Conservation (phyloP, 2,113 vertebrate species). For the Phrynocephalus versicolor region DNA sequence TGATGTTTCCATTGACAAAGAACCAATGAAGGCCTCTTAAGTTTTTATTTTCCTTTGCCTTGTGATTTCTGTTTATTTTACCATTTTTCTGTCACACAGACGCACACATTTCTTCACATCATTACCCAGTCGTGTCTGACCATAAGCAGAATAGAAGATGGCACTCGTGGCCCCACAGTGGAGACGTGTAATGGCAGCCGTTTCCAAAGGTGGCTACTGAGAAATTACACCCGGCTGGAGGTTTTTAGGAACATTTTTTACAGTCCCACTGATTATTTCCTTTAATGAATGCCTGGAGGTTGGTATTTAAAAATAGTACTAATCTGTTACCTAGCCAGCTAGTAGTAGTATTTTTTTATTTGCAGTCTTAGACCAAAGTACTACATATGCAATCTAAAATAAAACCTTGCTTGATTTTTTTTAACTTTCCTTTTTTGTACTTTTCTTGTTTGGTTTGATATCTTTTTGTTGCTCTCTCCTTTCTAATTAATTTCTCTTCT, state of each 20-base stretch:
- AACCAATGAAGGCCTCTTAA: neutral
- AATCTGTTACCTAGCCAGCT: accelerated
- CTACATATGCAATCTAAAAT: no score
- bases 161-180: conserved; percentile 83
- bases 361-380: no score
- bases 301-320: conserved; percentile 47
- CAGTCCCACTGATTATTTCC: conserved; percentile 89
- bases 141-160: conserved; percentile 83
- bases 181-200: conserved; percentile 84
- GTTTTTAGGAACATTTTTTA: conserved; percentile 87
- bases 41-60: neutral
- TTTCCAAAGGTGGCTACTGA: conserved; percentile 84
- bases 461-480: accelerated
- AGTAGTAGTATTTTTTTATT: no score
- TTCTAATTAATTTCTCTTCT: neutral
- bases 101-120: conserved; percentile 87
- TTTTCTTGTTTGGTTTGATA: accelerated
- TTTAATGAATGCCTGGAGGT: conserved; percentile 72
- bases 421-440: accelerated
- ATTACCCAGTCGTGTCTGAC: conserved; percentile 94
- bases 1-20: neutral
- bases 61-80: neutral
- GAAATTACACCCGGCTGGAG: conserved; percentile 85
- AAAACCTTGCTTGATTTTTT: no score
- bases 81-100: conserved; percentile 77